Conservation (phyloP, 30 jellyfish, hydroid and myxozoan species). For the Hydra vulgaris region DNA sequence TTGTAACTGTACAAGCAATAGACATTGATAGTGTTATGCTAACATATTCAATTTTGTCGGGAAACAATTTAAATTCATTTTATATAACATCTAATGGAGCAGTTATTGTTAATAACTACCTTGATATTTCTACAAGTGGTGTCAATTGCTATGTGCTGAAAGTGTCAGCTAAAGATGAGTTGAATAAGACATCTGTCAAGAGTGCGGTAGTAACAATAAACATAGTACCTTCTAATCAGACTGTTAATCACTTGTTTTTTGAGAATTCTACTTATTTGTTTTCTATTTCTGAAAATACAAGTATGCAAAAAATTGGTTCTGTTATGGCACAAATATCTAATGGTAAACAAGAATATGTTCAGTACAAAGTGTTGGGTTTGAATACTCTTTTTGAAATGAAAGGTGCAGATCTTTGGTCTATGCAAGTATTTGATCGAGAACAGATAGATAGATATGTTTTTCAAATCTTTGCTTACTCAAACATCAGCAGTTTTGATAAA, state of each 20-base stretch:
- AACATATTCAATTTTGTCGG: slow-evolving; percentile 46
- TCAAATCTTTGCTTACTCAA: slow-evolving; percentile 26
- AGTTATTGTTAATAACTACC: background rate
- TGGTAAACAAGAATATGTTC: background rate
- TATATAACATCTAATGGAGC: slow-evolving; percentile 17
- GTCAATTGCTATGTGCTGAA: background rate
- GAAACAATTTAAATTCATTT: slow-evolving; percentile 45
- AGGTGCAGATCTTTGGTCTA: background rate
- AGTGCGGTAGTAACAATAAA: slow-evolving; percentile 6
- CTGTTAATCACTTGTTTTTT: background rate
- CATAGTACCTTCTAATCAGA: background rate
- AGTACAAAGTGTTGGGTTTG: background rate
- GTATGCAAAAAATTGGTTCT: slow-evolving; percentile 19
- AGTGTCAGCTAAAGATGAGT: slow-evolving; percentile 9
- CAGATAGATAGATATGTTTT: slow-evolving; percentile 21
- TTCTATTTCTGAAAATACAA: slow-evolving; percentile 45
- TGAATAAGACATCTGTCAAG: background rate
- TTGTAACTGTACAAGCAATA: slow-evolving; percentile 49
- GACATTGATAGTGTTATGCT: slow-evolving; percentile 41
- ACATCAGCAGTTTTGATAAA: slow-evolving; percentile 7
- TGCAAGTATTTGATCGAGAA: slow-evolving; percentile 48
- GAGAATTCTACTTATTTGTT: background rate
- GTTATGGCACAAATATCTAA: slow-evolving; percentile 20
- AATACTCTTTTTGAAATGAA: background rate
- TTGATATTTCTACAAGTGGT: background rate